Conservation (phyloP, 2,113 vertebrate species). For the Silurus asotus region DNA sequence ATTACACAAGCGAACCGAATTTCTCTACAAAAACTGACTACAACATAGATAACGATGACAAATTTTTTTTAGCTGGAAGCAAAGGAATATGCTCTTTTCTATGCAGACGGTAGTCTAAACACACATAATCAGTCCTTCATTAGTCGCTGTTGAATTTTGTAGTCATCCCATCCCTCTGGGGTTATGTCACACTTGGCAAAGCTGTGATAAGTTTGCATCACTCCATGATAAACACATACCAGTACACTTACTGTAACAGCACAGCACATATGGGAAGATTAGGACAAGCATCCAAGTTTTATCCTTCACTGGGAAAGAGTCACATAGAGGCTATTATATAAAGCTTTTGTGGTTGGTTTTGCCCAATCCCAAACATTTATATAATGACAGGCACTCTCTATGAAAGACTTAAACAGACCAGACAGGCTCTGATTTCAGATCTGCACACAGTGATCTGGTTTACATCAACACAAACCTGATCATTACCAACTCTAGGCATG, state of each 20-base stretch:
- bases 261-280: constrained; percentile 27
- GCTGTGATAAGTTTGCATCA: constrained; percentile 29
- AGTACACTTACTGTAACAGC: constrained; percentile 40
- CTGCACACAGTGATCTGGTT: constrained; percentile 47
- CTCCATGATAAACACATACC: constrained; percentile 45
- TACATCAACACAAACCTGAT: constrained; percentile 34
- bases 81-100: background rate
- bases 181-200: constrained; percentile 14
- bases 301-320: constrained; percentile 38
- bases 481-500: background rate
- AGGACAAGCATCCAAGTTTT: constrained; percentile 22
- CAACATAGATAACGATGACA: background rate
- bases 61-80: constrained; percentile 1
- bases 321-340: constrained; percentile 20
- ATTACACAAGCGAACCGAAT: constrained; percentile 22
- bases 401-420: constrained; percentile 32
- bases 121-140: constrained; percentile 40
- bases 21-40: constrained; percentile 31
- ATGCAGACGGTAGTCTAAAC: constrained; percentile 44
- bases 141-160: constrained; percentile 22
- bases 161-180: constrained; percentile 24
- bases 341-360: constrained; percentile 19
- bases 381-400: constrained; percentile 20
- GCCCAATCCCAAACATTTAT: constrained; percentile 16
- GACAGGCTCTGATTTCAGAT: constrained; percentile 47